Evolutionary conservation across 2,113 vertebrate genomes (phyloP).

Genomic region (Neolamprologus brichardi): DNA sequence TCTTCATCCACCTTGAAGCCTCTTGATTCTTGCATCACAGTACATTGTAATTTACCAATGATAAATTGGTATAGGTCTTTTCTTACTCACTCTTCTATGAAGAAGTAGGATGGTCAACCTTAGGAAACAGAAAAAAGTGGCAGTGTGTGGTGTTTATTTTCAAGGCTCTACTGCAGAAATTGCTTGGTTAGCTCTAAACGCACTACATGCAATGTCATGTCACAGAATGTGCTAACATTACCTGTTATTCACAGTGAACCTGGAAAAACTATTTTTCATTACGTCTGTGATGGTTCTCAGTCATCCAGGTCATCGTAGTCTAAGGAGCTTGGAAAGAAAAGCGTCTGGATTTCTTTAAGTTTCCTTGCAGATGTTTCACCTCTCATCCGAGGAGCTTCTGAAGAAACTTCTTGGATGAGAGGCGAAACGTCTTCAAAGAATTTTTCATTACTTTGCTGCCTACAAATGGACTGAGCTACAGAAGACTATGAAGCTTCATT

Average conservation of each 20-base stretch:
- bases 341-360: background rate
- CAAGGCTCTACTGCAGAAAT: background rate
- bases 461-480: background rate
- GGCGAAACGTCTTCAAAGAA: background rate
- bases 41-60: background rate
- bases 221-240: background rate
- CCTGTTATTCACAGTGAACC: background rate
- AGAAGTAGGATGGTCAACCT: background rate
- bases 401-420: accelerated
- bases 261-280: background rate
- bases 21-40: background rate
- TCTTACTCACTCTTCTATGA: background rate
- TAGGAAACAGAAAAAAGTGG: background rate
- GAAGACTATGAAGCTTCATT: background rate
- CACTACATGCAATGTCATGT: accelerated
- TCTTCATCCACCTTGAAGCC: background rate
- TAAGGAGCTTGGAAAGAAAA: background rate
- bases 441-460: background rate
- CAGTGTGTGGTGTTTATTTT: background rate
- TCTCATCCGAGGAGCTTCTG: background rate
- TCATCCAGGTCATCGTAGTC: background rate
- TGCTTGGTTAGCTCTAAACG: background rate
- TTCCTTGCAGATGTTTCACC: background rate
- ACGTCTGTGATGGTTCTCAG: background rate
- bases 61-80: background rate